Evolutionary conservation across 92 coral and sea anemone species (phyloP), one percentile per base, ranked within the genome.

Genomic region (Ricordea florida): DNA sequence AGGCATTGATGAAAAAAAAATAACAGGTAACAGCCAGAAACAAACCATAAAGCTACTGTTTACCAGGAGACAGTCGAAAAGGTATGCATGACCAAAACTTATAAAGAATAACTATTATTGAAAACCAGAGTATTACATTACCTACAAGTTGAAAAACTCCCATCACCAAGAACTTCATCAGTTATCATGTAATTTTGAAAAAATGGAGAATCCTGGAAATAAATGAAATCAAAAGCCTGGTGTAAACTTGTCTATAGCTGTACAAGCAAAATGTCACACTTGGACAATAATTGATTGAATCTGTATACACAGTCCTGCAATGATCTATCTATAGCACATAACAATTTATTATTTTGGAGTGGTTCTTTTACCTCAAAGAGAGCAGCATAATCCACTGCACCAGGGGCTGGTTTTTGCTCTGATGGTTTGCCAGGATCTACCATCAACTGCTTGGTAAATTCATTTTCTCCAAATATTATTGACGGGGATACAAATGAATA

Each of bases 71-170:
- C n/a, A n/a, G n/a, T n/a, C n/a, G n/a, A n/a, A n/a, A n/a, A n/a
- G n/a, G n/a, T n/a, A n/a, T n/a, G n/a, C n/a, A n/a, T n/a, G n/a
- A n/a, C n/a, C n/a, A n/a, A n/a, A n/a, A n/a, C n/a, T n/a, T n/a
- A n/a, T n/a, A n/a, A n/a, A n/a, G n/a, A n/a, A n/a, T n/a, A n/a
- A 41, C 41, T 66, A 30, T 36, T 35, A 11, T 22, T 23, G 25
- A 11, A 18, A 10, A 33, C 25, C 10, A 30, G 14, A 17, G 11
- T 7, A 13, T 28, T 5, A 23, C 4, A 71, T 72, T 72, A 92
- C 99, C 99, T 85, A 62, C 99, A 96, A 16, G 99, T 96, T 25
- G 99, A 96, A 71, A 96, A 96, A 44, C 99, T 96, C 20, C 99
- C 99, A 89, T 96, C 99, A 45, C 99, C 99, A 49, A 96, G 92